Evolutionary conservation across 2,113 vertebrate genomes (phyloP).

Genomic region (Strix aluco): DNA sequence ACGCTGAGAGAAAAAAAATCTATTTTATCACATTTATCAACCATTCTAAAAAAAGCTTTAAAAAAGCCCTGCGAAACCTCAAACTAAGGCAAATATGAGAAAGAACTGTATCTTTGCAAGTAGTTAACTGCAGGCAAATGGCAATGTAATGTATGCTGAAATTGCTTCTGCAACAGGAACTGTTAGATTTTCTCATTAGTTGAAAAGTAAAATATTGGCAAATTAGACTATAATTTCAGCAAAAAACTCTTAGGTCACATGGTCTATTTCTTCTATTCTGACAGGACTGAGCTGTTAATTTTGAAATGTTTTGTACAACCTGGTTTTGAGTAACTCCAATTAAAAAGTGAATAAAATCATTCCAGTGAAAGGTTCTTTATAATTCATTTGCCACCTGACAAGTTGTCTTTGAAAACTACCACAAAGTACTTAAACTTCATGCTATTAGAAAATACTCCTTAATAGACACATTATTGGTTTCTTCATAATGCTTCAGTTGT

Average conservation of each 20-base stretch:
- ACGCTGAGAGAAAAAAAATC: neutral
- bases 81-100: neutral
- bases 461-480: neutral
- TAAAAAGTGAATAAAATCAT: neutral
- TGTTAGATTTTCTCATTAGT: conserved; percentile 15
- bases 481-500: neutral
- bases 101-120: neutral
- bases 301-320: neutral
- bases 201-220: conserved; percentile 18
- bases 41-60: neutral
- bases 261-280: neutral
- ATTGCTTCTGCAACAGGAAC: neutral
- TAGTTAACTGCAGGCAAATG: neutral
- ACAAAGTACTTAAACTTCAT: neutral
- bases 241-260: neutral
- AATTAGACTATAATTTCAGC: conserved; percentile 15
- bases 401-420: neutral
- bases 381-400: neutral
- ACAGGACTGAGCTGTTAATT: neutral
- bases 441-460: neutral
- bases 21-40: neutral
- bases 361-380: neutral
- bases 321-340: neutral
- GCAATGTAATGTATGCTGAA: neutral
- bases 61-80: neutral